Percentiles rank a stretch among this genome's conserved stretches.
Evolutionary conservation across 1,140 invertebrate genomes (phyloP).

Genomic region (Antheraea pernyi): DNA sequence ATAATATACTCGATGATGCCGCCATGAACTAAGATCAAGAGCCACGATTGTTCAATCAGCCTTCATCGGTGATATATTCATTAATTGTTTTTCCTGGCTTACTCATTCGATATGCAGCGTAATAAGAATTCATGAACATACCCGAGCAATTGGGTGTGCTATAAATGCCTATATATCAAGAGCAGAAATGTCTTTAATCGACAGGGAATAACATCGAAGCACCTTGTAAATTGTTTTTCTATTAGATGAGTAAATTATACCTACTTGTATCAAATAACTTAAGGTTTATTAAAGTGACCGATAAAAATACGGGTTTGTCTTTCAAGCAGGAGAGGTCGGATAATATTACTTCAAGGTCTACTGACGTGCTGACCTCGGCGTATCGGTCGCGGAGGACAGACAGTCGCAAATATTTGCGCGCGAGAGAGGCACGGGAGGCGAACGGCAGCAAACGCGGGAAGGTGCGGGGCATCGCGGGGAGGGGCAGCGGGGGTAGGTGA

Average conservation of each 20-base stretch:
- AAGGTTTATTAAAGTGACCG: slow-evolving; percentile 43
- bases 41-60: neutral
- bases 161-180: neutral
- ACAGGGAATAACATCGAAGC: neutral
- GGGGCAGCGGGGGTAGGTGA: slow-evolving; percentile 46
- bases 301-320: slow-evolving; percentile 53
- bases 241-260: neutral
- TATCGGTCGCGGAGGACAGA: slow-evolving; percentile 78
- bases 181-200: neutral
- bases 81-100: neutral
- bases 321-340: slow-evolving; percentile 61
- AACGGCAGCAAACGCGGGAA: slow-evolving; percentile 30
- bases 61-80: neutral
- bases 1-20: neutral
- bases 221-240: slow-evolving; percentile 1
- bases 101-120: neutral
- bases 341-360: slow-evolving; percentile 74
- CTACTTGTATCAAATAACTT: slow-evolving; percentile 13
- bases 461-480: slow-evolving; percentile 28
- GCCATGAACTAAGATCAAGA: neutral
- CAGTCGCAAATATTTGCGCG: slow-evolving; percentile 75
- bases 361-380: slow-evolving; percentile 71
- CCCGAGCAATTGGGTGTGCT: too few relatives aligned
- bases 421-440: slow-evolving; percentile 48
- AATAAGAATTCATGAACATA: neutral